phyloP scores from a whole-genome alignment of 2,797 vertebrate genomes.

The Lutra lutra region DNA sequence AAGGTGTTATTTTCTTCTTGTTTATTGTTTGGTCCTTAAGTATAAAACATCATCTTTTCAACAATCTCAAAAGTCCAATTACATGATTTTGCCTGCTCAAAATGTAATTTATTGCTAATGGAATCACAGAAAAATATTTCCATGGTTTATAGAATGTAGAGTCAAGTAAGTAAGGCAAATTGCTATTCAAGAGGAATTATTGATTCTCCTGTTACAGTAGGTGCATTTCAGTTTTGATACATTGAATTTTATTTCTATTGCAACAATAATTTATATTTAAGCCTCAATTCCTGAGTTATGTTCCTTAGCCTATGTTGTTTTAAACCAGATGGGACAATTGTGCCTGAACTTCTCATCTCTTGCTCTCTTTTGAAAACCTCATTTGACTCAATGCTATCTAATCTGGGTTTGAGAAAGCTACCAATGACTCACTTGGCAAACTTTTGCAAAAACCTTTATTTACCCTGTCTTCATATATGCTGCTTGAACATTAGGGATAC shows the following conservation, averaged over 20 bases:
- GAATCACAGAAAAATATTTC: conserved; percentile 59
- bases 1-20: conserved; percentile 40
- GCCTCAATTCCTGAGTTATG: neutral
- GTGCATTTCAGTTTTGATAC: conserved; percentile 53
- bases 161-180: conserved; percentile 67
- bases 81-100: conserved; percentile 60
- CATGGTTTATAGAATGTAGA: conserved; percentile 18
- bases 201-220: conserved; percentile 55
- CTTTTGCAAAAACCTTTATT: neutral
- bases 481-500: neutral
- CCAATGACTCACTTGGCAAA: neutral
- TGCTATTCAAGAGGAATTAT: conserved; percentile 64
- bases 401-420: neutral
- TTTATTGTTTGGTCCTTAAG: conserved; percentile 67
- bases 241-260: conserved; percentile 62
- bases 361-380: neutral
- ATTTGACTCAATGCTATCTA: neutral
- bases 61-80: conserved; percentile 58
- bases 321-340: conserved; percentile 23
- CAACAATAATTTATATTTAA: conserved; percentile 63
- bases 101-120: conserved; percentile 72
- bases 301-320: conserved; percentile 32
- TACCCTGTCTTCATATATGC: neutral
- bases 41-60: conserved; percentile 58
- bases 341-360: neutral